These are phyloP conservation scores for Sebastes fasciatus DNA, from an alignment of 2,113 vertebrate genomes.

Conservation along the genomic window DNA sequence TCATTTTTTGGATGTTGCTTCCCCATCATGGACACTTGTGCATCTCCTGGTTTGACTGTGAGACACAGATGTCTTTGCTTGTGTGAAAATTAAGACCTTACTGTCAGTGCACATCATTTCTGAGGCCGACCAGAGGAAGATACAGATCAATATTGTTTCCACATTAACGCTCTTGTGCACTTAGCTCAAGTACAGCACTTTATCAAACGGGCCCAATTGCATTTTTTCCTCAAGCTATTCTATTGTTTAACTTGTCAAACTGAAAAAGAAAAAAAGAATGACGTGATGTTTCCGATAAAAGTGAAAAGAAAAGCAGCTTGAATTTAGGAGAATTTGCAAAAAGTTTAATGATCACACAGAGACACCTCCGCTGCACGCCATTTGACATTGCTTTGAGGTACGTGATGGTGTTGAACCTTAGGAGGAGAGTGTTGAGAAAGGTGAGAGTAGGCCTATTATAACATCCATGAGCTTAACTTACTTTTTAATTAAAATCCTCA, in stretches of 20 bases:
- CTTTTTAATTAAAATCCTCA: slow-evolving; percentile 7
- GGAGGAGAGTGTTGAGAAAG: not conserved
- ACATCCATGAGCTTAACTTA: not conserved
- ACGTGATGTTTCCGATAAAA: not conserved
- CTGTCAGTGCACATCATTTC: slow-evolving; percentile 6
- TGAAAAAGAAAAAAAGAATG: not conserved
- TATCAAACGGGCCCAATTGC: slow-evolving; percentile 5
- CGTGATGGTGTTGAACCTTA: not conserved
- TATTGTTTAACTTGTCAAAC: not conserved
- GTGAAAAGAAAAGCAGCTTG: not conserved
- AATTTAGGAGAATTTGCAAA: not conserved
- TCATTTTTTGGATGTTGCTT: not conserved
- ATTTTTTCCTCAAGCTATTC: not conserved
- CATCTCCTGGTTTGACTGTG: not conserved
- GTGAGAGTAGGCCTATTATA: not conserved
- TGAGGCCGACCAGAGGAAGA: slow-evolving; percentile 8
- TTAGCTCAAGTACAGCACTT: slow-evolving; percentile 30
- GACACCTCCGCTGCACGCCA: not conserved
- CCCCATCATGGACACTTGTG: not conserved
- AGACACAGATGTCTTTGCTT: not conserved
- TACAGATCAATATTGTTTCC: slow-evolving; percentile 27
- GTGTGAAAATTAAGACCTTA: not conserved
- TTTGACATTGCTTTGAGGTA: not conserved
- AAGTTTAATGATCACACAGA: not conserved
- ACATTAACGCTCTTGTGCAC: slow-evolving; percentile 1